Evolutionary conservation across 2,113 vertebrate species (phyloP).

Genomic region (Anas platyrhynchos): DNA sequence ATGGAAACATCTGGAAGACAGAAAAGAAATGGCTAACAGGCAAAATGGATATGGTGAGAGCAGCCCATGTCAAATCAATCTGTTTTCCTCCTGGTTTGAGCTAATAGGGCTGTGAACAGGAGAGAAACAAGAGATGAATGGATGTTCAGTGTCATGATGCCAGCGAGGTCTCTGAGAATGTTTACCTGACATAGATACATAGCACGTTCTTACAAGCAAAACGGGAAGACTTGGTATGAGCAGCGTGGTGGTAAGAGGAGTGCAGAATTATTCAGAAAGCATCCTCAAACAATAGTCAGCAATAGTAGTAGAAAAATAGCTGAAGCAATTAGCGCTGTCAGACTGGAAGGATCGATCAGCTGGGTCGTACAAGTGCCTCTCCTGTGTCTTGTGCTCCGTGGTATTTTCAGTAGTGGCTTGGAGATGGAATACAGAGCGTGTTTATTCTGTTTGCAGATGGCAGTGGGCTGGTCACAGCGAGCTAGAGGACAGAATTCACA

Average conservation of each 20-base stretch:
- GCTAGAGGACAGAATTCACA: not conserved
- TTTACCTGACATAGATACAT: not conserved
- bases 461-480: not conserved
- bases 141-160: not conserved
- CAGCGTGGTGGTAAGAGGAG: not conserved
- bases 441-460: conserved; percentile 14
- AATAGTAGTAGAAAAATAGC: not conserved
- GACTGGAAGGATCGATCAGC: not conserved
- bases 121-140: not conserved
- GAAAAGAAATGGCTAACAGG: not conserved
- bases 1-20: not conserved
- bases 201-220: not conserved
- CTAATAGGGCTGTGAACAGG: not conserved
- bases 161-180: not conserved
- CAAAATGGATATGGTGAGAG: not conserved
- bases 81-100: not conserved
- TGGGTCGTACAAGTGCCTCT: not conserved
- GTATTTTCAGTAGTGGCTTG: not conserved
- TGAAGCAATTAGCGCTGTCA: not conserved
- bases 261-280: not conserved
- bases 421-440: not conserved
- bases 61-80: not conserved
- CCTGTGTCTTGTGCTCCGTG: not conserved
- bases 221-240: not conserved
- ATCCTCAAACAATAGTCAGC: not conserved